phyloP scores from a whole-genome alignment of 2,888 invertebrate species.

The Protophormia terraenovae region DNA sequence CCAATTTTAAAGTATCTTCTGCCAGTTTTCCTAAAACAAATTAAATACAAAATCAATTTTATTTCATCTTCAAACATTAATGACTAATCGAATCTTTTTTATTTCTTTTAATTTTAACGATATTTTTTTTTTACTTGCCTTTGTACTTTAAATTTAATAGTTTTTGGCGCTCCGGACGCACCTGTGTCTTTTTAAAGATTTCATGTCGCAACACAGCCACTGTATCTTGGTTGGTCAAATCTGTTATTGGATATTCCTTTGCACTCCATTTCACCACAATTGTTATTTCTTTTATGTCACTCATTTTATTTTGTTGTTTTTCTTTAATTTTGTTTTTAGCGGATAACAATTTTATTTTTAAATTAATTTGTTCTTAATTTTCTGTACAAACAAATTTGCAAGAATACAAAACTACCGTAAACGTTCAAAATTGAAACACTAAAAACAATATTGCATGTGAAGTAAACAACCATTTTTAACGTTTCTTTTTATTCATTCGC shows the following conservation, averaged over 20 bases:
- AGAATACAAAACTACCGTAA: constrained; percentile 27
- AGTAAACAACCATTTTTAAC: not conserved
- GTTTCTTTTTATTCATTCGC: too few species aligned
- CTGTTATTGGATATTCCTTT: constrained; percentile 91
- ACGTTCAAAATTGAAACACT: constrained; percentile 6
- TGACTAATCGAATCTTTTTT: not conserved
- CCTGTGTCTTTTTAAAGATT: constrained; percentile 93
- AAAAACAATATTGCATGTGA: not conserved
- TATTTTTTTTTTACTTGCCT: constrained; percentile 84
- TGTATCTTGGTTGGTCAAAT: constrained; percentile 89
- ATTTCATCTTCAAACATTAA: not conserved
- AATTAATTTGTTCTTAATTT: too few species aligned
- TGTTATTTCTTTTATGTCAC: constrained; percentile 76
- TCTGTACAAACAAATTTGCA: constrained; percentile 1
- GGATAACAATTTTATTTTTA: too few species aligned
- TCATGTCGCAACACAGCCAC: constrained; percentile 90
- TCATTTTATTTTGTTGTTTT: constrained; percentile 32
- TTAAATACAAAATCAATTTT: not conserved
- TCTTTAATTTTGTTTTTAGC: too few species aligned
- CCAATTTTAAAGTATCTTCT: constrained; percentile 89
- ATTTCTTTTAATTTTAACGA: not conserved
- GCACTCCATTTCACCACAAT: constrained; percentile 96
- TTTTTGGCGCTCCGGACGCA: constrained; percentile 96
- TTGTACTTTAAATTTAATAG: constrained; percentile 95
- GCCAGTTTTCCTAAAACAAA: constrained; percentile 89